These are phyloP conservation scores for Origma solitaria DNA, from an alignment of 2,113 vertebrate genomes.

Conservation along the genomic window DNA sequence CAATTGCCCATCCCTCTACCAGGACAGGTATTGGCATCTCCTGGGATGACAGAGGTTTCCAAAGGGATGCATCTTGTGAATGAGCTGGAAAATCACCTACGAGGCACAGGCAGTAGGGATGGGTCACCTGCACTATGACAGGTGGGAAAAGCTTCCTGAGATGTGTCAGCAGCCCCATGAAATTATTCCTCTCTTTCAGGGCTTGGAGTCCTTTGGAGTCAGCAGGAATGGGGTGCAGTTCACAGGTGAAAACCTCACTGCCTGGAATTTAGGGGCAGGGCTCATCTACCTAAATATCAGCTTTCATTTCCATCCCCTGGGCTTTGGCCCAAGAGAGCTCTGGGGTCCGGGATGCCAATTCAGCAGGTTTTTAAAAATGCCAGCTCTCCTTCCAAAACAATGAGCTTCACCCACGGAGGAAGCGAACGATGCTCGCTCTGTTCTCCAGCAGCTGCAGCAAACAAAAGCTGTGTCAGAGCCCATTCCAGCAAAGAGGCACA, in stretches of 20 bases:
- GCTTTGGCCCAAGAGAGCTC: background rate
- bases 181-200: background rate
- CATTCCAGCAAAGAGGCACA: background rate
- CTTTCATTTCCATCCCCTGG: background rate
- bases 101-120: background rate
- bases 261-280: background rate
- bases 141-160: background rate
- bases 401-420: background rate
- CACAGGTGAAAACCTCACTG: background rate
- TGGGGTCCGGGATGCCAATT: background rate
- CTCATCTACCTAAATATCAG: background rate
- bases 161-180: background rate
- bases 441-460: slow-evolving; percentile 2
- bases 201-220: background rate
- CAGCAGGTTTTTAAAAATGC: background rate
- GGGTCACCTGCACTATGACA: background rate
- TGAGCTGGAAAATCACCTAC: background rate
- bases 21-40: background rate
- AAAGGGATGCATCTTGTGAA: background rate
- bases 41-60: background rate
- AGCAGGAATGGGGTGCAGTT: background rate
- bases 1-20: background rate
- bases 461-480: background rate
- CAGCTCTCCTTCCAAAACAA: background rate
- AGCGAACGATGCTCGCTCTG: background rate